Base-by-base conservation (phyloP, 2,888 invertebrate genomes). In the Stegophylla sp. region DNA sequence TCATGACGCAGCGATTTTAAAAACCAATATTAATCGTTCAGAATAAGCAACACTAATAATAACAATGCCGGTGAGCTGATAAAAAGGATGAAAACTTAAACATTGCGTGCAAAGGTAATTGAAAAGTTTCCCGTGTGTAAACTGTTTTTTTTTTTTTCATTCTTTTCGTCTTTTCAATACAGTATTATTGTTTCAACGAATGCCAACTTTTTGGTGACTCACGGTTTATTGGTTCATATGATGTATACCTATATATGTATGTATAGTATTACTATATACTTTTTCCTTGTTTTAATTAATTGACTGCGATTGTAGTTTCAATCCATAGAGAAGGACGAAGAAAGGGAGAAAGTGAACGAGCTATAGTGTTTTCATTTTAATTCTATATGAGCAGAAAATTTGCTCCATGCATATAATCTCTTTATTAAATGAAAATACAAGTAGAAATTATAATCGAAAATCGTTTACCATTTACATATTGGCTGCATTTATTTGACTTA, bases 41-140 rank as follows among this genome's bases (percentile, higher is more conserved):
- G 15, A 64, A 77, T 69, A 69, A 45, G 66, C 48, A 61, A 45
- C 34, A 56, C 53, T 74, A 76, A 64, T 66, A 67, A 79, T 48
- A 79, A 79, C 23, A 69, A 79, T 71, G 51, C 51, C 56, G 20
- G 56, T 23, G 12, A 69, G 59, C 20, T 17, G 34, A 48, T 66
- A 59, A 77, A 67, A 41, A 26, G 5, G 59, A 69, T 41, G 63
- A 79, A 61, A 79, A 79, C 79, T 61, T 51, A 63, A 34, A 61
- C 61, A n/a, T 79, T 41, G 79, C 79, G 71, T 79, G 79, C 69
- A 71, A 51, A 71, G 48, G 69, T 69, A 79, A 79, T 79, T 79
- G 79, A 79, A 79, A 79, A 79, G 79, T 79, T 79, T 61, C 79
- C 79, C 51, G 71, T 61, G 15, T 41, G 69, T 61, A 28, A 28